These are phyloP conservation scores for Acanthoscelides obtectus DNA, from an alignment of 2,888 invertebrate species.

Conservation along the genomic window DNA sequence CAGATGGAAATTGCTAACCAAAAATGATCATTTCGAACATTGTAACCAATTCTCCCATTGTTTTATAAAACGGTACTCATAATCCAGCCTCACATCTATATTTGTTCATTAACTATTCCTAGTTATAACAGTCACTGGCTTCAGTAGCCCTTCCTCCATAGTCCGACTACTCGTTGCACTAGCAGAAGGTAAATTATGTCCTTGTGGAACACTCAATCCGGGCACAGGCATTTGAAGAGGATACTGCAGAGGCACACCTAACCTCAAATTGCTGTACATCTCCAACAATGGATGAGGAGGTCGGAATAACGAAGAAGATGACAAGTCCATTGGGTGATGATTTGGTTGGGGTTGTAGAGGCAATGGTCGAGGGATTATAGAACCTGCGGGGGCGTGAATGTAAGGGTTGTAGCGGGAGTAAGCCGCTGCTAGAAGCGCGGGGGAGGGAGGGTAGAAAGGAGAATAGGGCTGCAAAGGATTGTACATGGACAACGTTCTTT, in stretches of 20 bases:
- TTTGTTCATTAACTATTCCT: slow-evolving; percentile 23
- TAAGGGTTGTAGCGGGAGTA: slow-evolving; percentile 64
- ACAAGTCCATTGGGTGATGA: slow-evolving; percentile 11
- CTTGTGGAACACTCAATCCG: neutral
- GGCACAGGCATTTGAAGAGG: slow-evolving; percentile 32
- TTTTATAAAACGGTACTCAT: too few relatives aligned
- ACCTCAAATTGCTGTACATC: slow-evolving; percentile 35
- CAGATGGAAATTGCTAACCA: too few relatives aligned
- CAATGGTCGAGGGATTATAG: slow-evolving; percentile 49
- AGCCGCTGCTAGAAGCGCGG: slow-evolving; percentile 58
- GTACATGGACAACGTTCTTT: slow-evolving; percentile 67
- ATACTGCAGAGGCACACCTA: slow-evolving; percentile 32
- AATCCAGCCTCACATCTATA: neutral
- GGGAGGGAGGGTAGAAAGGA: slow-evolving; percentile 35
- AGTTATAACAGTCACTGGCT: slow-evolving; percentile 46
- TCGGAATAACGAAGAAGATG: slow-evolving; percentile 26
- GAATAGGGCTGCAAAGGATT: slow-evolving; percentile 55
- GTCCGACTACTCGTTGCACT: slow-evolving; percentile 21
- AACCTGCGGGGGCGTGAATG: slow-evolving; percentile 41
- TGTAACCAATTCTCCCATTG: too few relatives aligned
- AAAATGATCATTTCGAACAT: too few relatives aligned
- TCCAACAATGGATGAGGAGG: slow-evolving; percentile 31
- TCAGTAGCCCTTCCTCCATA: slow-evolving; percentile 38
- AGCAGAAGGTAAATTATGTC: slow-evolving; percentile 19
- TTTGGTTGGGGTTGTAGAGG: slow-evolving; percentile 43